phyloP scores from a whole-genome alignment of 2,797 vertebrate genomes.

The Aythya fuligula region DNA sequence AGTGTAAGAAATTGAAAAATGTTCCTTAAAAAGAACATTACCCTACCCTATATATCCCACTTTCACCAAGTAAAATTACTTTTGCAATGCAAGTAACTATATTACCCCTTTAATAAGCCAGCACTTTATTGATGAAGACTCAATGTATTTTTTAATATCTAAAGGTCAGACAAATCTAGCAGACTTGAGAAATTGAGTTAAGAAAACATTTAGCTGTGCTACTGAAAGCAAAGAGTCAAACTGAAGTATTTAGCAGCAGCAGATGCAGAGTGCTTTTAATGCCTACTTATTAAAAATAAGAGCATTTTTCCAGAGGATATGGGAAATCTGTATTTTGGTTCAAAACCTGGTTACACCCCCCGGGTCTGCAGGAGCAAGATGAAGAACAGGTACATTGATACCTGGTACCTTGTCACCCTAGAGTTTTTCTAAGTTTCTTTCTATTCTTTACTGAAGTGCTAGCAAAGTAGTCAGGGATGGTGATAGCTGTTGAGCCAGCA shows the following conservation, averaged over 20 bases:
- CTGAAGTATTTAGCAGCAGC: background rate
- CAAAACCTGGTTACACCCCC: background rate
- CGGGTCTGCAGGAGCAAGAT: background rate
- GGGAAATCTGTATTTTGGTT: background rate
- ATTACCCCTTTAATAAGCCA: constrained; percentile 54
- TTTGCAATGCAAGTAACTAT: constrained; percentile 60
- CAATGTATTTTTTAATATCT: constrained; percentile 38
- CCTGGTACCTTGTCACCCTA: background rate
- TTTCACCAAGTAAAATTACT: constrained; percentile 56
- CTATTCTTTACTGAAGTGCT: background rate
- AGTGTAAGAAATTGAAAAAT: constrained; percentile 56
- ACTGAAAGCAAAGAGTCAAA: constrained; percentile 50
- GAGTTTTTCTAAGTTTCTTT: background rate
- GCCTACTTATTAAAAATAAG: background rate
- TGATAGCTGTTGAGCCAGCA: background rate
- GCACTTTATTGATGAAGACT: constrained; percentile 31
- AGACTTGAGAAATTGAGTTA: constrained; percentile 59
- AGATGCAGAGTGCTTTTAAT: background rate
- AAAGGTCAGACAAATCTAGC: constrained; percentile 50
- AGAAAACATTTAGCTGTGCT: constrained; percentile 47
- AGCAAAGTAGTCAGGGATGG: background rate
- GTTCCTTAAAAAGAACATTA: constrained; percentile 51
- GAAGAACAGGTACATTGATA: background rate
- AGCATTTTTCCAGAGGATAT: background rate
- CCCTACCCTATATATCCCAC: background rate